Evolutionary conservation across 2,888 invertebrate genomes (phyloP).

Genomic region (Priocnemis perturbator): DNA sequence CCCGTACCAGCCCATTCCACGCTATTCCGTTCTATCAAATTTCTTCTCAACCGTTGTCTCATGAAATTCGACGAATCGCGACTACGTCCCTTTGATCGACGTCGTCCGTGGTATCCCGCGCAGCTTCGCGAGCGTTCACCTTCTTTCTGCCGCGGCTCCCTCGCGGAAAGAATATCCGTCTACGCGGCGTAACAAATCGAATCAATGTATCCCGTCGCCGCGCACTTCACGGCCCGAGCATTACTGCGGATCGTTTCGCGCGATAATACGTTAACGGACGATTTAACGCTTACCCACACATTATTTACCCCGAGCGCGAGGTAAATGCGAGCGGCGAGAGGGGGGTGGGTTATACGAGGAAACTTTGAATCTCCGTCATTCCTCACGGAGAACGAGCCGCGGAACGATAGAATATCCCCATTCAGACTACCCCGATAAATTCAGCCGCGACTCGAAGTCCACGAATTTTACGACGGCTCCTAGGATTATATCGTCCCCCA

Average conservation of each 20-base stretch:
- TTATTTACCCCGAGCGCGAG: slow-evolving; percentile 48
- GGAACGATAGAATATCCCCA: slow-evolving; percentile 36
- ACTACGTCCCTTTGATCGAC: too few species aligned
- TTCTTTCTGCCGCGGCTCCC: too few species aligned
- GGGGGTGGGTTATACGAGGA: slow-evolving; percentile 40
- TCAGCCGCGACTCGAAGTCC: slow-evolving; percentile 19
- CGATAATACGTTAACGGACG: slow-evolving; percentile 59
- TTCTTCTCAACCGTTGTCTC: too few species aligned
- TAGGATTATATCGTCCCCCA: slow-evolving; percentile 33
- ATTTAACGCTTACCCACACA: slow-evolving; percentile 50
- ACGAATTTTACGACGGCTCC: slow-evolving; percentile 30
- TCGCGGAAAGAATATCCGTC: too few species aligned
- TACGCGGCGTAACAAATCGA: slow-evolving; percentile 10
- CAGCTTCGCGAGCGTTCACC: too few species aligned
- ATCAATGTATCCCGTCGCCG: slow-evolving; percentile 38
- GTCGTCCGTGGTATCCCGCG: too few species aligned
- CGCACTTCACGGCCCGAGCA: slow-evolving; percentile 28
- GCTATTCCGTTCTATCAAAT: too few species aligned
- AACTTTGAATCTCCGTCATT: slow-evolving; percentile 49
- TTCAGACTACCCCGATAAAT: slow-evolving; percentile 42
- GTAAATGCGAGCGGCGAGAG: slow-evolving; percentile 20
- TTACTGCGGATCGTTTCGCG: slow-evolving; percentile 42
- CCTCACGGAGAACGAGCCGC: slow-evolving; percentile 30
- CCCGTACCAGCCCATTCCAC: too few species aligned
- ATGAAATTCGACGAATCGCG: too few species aligned